Conservation (phyloP, 2,888 invertebrate species). For the Altica lythri region DNA sequence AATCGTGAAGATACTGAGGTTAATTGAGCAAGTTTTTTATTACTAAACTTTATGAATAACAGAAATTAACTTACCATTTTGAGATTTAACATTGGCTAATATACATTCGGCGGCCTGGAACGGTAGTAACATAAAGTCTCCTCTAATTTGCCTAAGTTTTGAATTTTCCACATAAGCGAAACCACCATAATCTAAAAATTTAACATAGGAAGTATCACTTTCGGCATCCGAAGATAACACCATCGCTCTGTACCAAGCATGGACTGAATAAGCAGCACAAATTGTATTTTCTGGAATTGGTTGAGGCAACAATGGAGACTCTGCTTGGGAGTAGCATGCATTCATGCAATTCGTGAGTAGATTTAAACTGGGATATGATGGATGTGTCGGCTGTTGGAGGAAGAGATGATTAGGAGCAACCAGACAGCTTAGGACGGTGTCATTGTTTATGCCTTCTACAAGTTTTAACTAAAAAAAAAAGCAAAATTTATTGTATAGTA, state of each 20-base stretch:
- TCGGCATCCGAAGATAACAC: slow-evolving; percentile 69
- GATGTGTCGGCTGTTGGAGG: slow-evolving; percentile 94
- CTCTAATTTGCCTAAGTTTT: slow-evolving; percentile 87
- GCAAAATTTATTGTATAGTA: slow-evolving; percentile 1
- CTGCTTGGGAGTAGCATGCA: slow-evolving; percentile 76
- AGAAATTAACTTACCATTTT: slow-evolving; percentile 61
- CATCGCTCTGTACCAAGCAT: slow-evolving; percentile 90
- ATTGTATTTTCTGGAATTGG: slow-evolving; percentile 85
- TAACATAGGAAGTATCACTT: slow-evolving; percentile 76
- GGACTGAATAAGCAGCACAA: slow-evolving; percentile 83
- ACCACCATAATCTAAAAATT: slow-evolving; percentile 95
- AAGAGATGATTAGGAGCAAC: slow-evolving; percentile 89
- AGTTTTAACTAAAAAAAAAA: slow-evolving; percentile 71
- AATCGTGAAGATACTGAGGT: no score
- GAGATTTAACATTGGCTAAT: slow-evolving; percentile 85
- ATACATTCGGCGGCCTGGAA: slow-evolving; percentile 97
- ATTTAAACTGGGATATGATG: slow-evolving; percentile 84
- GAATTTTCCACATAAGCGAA: slow-evolving; percentile 78
- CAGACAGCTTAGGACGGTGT: slow-evolving; percentile 87
- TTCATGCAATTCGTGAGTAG: slow-evolving; percentile 83
- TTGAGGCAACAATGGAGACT: slow-evolving; percentile 79
- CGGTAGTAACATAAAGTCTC: slow-evolving; percentile 91
- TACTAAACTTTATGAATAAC: no score
- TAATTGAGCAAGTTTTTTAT: no score
- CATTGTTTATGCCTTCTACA: slow-evolving; percentile 90